These are phyloP conservation scores for Epizoanthus illoricatus DNA, from an alignment of 92 coral and sea anemone species.

Conservation along the genomic window DNA sequence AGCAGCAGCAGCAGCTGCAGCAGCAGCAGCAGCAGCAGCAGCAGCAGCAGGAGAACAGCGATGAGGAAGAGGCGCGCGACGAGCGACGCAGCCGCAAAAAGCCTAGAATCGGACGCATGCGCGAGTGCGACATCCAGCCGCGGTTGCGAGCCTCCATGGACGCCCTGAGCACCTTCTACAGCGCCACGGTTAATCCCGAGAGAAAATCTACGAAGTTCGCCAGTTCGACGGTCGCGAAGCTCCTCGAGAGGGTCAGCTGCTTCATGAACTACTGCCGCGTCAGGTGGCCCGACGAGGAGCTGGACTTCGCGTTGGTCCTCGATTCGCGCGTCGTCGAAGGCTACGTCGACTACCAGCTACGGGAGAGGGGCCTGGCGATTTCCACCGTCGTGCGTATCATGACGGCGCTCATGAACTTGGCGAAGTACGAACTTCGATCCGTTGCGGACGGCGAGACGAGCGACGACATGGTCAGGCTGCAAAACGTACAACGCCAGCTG, in stretches of 20 bases:
- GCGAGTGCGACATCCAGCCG: conserved; percentile 25
- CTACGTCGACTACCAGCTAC: conserved; percentile 33
- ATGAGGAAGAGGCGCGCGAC: conserved; percentile 34
- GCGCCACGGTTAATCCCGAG: conserved; percentile 33
- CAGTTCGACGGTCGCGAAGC: conserved; percentile 31
- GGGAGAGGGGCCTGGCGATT: conserved; percentile 29
- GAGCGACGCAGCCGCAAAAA: conserved; percentile 32
- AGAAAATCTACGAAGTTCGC: conserved; percentile 23
- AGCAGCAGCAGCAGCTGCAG: conserved; percentile 25
- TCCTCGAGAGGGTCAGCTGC: conserved; percentile 33
- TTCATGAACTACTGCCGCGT: conserved; percentile 32
- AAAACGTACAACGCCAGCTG: conserved; percentile 37
- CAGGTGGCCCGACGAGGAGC: conserved; percentile 32
- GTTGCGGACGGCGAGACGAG: conserved; percentile 16
- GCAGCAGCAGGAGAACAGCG: conserved; percentile 34
- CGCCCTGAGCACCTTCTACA: conserved; percentile 34
- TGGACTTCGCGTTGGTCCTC: conserved; percentile 34
- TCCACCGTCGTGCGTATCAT: conserved; percentile 36
- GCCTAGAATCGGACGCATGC: conserved; percentile 20
- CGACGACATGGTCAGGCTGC: conserved; percentile 15
- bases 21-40: conserved; percentile 31
- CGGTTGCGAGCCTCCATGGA: conserved; percentile 34
- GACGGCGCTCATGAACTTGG: conserved; percentile 34
- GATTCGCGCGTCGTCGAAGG: conserved; percentile 34
- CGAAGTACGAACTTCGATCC: conserved; percentile 21